phyloP scores from a whole-genome alignment of 2,888 invertebrate species.

The Hirtodrosophila cameraria region DNA sequence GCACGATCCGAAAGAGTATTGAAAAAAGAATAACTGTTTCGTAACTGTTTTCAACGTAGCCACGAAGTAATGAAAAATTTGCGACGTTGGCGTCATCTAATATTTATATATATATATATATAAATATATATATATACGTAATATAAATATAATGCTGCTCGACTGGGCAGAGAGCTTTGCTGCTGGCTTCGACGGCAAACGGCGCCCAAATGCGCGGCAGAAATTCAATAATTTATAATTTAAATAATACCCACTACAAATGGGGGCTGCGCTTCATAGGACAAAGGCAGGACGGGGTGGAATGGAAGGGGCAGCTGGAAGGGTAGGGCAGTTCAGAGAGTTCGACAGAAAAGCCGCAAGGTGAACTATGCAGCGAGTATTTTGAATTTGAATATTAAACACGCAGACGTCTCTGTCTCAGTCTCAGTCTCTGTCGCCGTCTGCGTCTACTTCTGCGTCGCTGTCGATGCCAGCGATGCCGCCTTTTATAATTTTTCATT shows the following conservation, averaged over 20 bases:
- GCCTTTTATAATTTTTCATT: slow-evolving; percentile 82
- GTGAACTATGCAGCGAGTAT: slow-evolving; percentile 66
- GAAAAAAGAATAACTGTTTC: background rate
- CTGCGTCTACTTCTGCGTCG: slow-evolving; percentile 11
- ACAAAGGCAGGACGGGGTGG: slow-evolving; percentile 26
- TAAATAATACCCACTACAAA: slow-evolving; percentile 78
- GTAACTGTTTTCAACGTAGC: slow-evolving; percentile 1
- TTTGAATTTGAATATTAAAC: slow-evolving; percentile 69
- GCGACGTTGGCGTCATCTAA: slow-evolving; percentile 70
- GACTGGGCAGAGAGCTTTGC: slow-evolving; percentile 1
- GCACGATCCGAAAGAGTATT: slow-evolving; percentile 5
- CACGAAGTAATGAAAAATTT: slow-evolving; percentile 60
- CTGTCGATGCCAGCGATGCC: slow-evolving; percentile 50
- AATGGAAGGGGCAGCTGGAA: slow-evolving; percentile 11
- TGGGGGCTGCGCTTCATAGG: slow-evolving; percentile 28
- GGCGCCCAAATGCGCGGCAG: slow-evolving; percentile 66
- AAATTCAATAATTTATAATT: slow-evolving; percentile 80
- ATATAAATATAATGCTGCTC: slow-evolving; percentile 76
- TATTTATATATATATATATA: slow-evolving; percentile 66
- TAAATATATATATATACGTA: slow-evolving; percentile 36
- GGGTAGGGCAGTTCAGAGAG: slow-evolving; percentile 13
- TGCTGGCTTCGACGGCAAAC: slow-evolving; percentile 22
- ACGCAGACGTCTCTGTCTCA: slow-evolving; percentile 31
- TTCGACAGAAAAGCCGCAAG: slow-evolving; percentile 51
- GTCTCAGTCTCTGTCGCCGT: slow-evolving; percentile 4